phyloP scores from a whole-genome alignment of 2,113 vertebrate genomes.

The Tragelaphus buxtoni region DNA sequence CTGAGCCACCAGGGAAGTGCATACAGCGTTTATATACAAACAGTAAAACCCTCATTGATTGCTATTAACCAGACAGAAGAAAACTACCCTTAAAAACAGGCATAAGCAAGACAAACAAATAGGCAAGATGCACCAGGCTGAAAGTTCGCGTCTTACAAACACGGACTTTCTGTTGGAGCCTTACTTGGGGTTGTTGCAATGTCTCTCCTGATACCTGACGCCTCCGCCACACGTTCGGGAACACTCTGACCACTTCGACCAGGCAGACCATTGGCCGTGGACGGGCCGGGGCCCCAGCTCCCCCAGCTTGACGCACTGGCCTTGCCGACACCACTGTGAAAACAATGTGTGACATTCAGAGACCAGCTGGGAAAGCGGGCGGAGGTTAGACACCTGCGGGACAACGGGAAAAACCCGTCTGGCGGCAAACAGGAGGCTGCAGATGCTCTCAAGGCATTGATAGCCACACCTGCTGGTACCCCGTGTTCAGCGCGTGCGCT shows the following conservation, averaged over 20 bases:
- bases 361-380: not conserved
- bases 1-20: not conserved
- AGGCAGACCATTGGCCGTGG: constrained; percentile 93
- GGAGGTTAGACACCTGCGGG: accelerated
- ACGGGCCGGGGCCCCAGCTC: constrained; percentile 91
- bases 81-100: not conserved
- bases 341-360: constrained; percentile 49
- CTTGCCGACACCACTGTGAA: constrained; percentile 95
- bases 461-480: accelerated
- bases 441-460: accelerated
- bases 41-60: not conserved
- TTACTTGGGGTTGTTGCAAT: constrained; percentile 96
- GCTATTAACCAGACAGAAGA: not conserved
- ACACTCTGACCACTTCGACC: constrained; percentile 95
- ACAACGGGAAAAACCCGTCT: not conserved
- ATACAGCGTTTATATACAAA: not conserved
- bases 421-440: accelerated
- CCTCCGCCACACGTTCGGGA: constrained; percentile 94
- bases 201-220: constrained; percentile 90
- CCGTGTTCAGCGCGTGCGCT: accelerated
- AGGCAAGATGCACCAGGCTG: not conserved
- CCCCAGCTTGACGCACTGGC: constrained; percentile 93
- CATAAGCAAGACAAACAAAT: not conserved
- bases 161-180: not conserved
- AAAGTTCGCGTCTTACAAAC: not conserved